A percentile compares a stretch with the other conserved stretches of the same genome.
Evolutionary conservation across 2,797 vertebrate species (phyloP).

Genomic region (Coregonus suidteri): DNA sequence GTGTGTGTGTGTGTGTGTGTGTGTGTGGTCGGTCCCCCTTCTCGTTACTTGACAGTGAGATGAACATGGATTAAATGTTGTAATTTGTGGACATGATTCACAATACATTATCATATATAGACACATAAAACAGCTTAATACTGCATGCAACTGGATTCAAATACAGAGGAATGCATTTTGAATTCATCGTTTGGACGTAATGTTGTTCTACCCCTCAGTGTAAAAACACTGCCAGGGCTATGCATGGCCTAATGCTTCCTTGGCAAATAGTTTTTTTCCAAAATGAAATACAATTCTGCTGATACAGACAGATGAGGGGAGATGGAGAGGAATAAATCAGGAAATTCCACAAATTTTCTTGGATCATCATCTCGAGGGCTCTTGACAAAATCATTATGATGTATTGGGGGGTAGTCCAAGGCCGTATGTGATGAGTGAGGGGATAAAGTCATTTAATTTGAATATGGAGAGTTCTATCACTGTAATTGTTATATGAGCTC

Average conservation of each 20-base stretch:
- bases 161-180: neutral
- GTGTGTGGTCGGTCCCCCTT: neutral
- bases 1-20: neutral
- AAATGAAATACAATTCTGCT: neutral
- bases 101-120: neutral
- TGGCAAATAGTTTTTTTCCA: no score
- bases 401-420: neutral
- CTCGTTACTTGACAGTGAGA: neutral
- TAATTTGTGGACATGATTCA: neutral
- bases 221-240: neutral
- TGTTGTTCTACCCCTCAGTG: neutral
- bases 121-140: no score
- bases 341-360: neutral
- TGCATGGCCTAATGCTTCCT: neutral
- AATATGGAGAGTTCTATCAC: neutral
- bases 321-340: neutral
- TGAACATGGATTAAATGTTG: neutral
- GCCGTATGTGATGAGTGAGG: neutral
- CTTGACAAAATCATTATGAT: neutral
- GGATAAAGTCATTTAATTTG: neutral
- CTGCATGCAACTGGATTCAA: neutral
- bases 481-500: neutral
- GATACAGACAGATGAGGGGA: neutral
- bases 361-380: neutral
- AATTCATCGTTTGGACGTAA: neutral